Conservation (phyloP, 1,140 invertebrate species). For the Archegozetes longisetosus region DNA sequence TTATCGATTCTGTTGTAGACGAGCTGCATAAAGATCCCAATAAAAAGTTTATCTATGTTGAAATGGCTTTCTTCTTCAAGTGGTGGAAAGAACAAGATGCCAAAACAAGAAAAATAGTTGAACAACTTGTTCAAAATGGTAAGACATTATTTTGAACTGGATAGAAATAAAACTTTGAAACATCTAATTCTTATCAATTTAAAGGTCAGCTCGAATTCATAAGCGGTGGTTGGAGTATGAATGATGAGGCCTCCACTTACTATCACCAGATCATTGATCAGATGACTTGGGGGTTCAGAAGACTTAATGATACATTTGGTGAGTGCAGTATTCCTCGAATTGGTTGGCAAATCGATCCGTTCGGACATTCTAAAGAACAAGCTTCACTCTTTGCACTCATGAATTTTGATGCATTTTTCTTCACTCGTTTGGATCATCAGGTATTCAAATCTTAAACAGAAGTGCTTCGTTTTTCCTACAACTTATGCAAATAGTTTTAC, state of each 20-base stretch:
- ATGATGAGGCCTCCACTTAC: conserved; percentile 80
- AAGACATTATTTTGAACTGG: conserved; percentile 28
- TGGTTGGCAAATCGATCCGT: no score
- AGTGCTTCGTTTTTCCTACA: no score
- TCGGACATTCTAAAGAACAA: conserved; percentile 56
- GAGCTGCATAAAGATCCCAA: conserved; percentile 52
- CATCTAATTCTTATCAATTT: background rate
- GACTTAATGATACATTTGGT: conserved; percentile 44
- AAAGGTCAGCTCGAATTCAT: conserved; percentile 72
- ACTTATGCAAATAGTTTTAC: no score
- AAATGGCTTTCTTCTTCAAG: conserved; percentile 72
- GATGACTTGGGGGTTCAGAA: conserved; percentile 48
- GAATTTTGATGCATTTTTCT: conserved; percentile 58
- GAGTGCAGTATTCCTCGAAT: conserved; percentile 37
- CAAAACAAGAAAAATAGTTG: conserved; percentile 33
- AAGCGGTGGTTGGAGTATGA: no score
- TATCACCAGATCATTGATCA: conserved; percentile 90
- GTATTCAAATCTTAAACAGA: no score
- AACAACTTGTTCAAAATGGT: conserved; percentile 35
- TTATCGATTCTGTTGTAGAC: conserved; percentile 68
- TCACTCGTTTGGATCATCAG: conserved; percentile 76
- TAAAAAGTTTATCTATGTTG: conserved; percentile 45
- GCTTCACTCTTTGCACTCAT: conserved; percentile 58
- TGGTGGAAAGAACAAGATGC: conserved; percentile 74
- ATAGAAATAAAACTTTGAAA: no score